Conservation (phyloP, 2,888 invertebrate species). For the Mystacides longicornis region DNA sequence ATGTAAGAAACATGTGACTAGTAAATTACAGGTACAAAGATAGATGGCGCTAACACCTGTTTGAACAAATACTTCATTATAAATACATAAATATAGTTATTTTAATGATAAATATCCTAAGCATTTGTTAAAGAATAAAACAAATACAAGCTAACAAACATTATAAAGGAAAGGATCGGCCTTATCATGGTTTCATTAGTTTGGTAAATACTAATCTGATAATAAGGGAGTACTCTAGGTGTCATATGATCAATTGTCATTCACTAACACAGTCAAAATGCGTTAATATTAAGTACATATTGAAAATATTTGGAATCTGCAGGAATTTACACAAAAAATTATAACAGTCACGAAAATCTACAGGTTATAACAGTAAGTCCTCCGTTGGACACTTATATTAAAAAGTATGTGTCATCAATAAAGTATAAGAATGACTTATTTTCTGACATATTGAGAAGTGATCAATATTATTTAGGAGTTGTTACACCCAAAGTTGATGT, state of each 20-base stretch:
- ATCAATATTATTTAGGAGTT: not conserved
- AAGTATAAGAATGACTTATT: not conserved
- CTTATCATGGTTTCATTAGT: not conserved
- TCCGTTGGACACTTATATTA: not conserved
- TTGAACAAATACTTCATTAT: no score
- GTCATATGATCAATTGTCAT: conserved; percentile 1
- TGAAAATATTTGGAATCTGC: no score
- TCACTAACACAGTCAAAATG: not conserved
- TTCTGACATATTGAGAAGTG: not conserved
- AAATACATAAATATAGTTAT: not conserved
- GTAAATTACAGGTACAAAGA: not conserved
- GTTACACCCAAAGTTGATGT: not conserved
- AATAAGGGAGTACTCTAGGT: not conserved
- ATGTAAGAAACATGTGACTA: conserved; percentile 1
- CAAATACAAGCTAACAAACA: not conserved
- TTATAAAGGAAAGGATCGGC: not conserved
- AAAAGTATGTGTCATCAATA: not conserved
- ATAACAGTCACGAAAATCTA: not conserved
- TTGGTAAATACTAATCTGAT: not conserved
- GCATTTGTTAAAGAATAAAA: not conserved
- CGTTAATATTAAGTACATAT: no score
- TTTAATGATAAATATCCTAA: not conserved
- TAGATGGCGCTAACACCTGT: not conserved
- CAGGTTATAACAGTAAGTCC: not conserved
- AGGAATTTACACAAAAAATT: not conserved